These are phyloP conservation scores for Tetrao urogallus DNA, from an alignment of 2,113 vertebrate species.

Conservation along the genomic window DNA sequence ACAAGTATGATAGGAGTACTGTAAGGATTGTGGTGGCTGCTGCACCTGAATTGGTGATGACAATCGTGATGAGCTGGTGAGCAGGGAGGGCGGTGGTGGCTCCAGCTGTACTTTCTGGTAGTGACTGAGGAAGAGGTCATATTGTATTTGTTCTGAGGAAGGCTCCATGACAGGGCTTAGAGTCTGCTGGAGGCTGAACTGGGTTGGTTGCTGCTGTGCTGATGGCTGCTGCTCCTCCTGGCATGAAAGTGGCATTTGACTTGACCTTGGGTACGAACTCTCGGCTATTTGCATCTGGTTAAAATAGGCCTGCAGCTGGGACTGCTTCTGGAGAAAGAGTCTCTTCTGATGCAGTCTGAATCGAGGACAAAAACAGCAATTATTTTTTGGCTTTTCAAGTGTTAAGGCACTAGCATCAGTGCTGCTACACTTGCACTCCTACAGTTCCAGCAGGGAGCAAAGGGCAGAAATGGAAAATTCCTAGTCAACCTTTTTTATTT, in stretches of 20 bases:
- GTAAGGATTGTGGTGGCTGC: conserved; percentile 63
- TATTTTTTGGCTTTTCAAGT: not conserved
- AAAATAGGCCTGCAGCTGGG: conserved; percentile 94
- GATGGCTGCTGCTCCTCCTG: conserved; percentile 54
- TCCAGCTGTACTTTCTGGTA: conserved; percentile 81
- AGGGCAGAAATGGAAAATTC: rapidly evolving
- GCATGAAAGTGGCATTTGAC: conserved; percentile 72
- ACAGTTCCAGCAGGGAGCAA: not conserved
- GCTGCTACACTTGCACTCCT: not conserved
- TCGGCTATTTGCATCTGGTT: conserved; percentile 99
- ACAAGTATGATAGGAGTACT: conserved; percentile 83
- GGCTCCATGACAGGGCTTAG: conserved; percentile 82
- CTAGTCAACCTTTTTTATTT: rapidly evolving
- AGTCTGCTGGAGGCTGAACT: conserved; percentile 78
- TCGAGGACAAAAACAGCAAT: conserved; percentile 1
- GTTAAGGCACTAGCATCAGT: not conserved
- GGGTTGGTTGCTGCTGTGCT: conserved; percentile 18
- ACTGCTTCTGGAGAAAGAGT: conserved; percentile 93
- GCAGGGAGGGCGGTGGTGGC: conserved; percentile 75
- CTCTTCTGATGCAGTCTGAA: conserved; percentile 94
- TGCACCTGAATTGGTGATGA: conserved; percentile 57
- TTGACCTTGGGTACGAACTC: conserved; percentile 79
- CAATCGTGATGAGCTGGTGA: conserved; percentile 64
- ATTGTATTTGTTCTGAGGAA: conserved; percentile 79
- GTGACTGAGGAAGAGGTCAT: conserved; percentile 76